phyloP scores from a whole-genome alignment of 2,797 vertebrate genomes.

The Falco berigora region DNA sequence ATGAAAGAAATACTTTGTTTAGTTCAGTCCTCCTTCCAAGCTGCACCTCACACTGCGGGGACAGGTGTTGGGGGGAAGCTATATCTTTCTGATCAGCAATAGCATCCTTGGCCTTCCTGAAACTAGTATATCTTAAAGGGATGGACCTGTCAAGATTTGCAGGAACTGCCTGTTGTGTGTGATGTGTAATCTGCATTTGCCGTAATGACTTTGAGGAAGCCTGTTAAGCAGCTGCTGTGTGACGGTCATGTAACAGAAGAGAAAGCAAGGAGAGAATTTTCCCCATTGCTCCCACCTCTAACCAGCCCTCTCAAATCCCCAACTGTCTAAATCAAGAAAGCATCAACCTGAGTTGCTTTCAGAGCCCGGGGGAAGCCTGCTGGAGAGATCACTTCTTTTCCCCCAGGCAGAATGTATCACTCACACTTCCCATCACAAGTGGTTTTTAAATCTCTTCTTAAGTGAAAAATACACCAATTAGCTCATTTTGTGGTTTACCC shows the following conservation, averaged over 20 bases:
- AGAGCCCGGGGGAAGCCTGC: neutral
- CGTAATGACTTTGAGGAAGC: neutral
- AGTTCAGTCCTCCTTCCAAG: neutral
- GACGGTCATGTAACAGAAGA: neutral
- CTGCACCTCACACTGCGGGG: neutral
- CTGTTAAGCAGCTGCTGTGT: neutral
- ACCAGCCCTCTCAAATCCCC: neutral
- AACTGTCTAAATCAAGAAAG: neutral
- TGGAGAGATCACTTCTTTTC: conserved; percentile 11
- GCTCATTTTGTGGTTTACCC: neutral
- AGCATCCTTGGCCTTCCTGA: neutral
- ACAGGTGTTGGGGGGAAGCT: neutral
- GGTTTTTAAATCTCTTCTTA: neutral
- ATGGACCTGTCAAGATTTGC: neutral
- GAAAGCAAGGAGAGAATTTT: neutral
- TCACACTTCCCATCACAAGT: neutral
- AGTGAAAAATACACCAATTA: neutral
- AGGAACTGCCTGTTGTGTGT: neutral
- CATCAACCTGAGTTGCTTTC: neutral
- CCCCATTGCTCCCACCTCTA: neutral
- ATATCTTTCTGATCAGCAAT: neutral
- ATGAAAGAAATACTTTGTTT: neutral
- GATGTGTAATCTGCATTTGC: neutral
- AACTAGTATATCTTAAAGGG: neutral
- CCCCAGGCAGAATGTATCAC: neutral